Base-by-base conservation (phyloP, 2,888 invertebrate genomes). In the Pyrocoelia pectoralis region DNA sequence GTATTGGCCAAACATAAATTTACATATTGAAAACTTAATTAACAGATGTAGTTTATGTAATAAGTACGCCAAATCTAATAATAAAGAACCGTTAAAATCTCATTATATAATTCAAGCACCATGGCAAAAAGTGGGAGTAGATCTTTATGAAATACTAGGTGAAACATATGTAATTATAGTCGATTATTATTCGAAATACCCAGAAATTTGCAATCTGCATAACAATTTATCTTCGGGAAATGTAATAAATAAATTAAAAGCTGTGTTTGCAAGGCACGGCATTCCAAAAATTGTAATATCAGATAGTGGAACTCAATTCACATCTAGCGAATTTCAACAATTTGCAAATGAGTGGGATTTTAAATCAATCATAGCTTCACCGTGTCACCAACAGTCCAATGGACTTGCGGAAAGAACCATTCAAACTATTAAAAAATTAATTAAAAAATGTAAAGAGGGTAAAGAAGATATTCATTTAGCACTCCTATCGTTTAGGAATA, bases 401-500 rank as follows among this genome's bases (percentile, higher is more conserved):
- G n/a, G n/a, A n/a, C n/a, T n/a, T n/a, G n/a, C n/a, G n/a, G n/a
- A n/a, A n/a, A n/a, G n/a, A n/a, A 46, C 43, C 6, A 52, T 62
- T 14, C 52, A 57, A 28, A 57, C 52, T 10, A 46, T 61, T 6
- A 51, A 61, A 41, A 61, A 61, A 40, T 12, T 56, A 41, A 24
- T 61, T 3, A 51, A 51, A 43, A 68, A 70, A 64, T 61, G 51
- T 13, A 14, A n/a, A 13, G 51, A 51, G 8, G n/a, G 10, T 17
- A 12, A 12, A 8, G 18, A 46, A 2, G 58, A 43, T 18, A 49
- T 66, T 51, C 12, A 50, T 57, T 43, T 40, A 46, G 57, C 56
- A 4, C 50, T 68, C 9, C 14, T 70, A 46, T 59, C 63, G 38
- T 68, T 66, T 41, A 38, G 67, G 55, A 68, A 65, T 24, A 70